A percentile compares a stretch with the other conserved stretches of the same genome.
phyloP scores from a whole-genome alignment of 1,140 invertebrate genomes.

The Helicoverpa zea region DNA sequence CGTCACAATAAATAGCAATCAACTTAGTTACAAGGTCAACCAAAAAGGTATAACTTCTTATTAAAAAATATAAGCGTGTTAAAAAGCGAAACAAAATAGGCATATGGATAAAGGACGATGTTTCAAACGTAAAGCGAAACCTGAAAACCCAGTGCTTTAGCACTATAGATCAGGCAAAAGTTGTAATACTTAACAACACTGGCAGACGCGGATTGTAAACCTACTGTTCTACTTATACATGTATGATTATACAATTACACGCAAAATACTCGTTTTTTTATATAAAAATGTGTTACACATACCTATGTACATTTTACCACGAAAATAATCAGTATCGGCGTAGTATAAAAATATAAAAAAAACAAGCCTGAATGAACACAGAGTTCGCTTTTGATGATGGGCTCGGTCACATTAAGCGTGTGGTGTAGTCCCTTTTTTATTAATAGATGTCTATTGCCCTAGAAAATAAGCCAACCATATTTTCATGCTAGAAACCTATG shows the following conservation, averaged over 20 bases:
- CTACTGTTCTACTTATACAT: background rate
- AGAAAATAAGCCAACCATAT: conserved; percentile 81
- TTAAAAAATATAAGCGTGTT: too few relatives aligned
- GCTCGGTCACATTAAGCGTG: conserved; percentile 73
- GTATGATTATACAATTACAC: background rate
- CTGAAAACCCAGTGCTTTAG: too few relatives aligned
- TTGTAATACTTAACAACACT: background rate
- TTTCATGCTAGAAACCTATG: conserved; percentile 74
- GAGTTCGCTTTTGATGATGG: conserved; percentile 52
- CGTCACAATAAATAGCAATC: conserved; percentile 45
- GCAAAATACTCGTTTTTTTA: background rate
- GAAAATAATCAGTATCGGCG: background rate
- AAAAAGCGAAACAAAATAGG: too few relatives aligned
- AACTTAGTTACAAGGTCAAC: conserved; percentile 44
- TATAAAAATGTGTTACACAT: background rate
- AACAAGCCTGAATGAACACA: conserved; percentile 64
- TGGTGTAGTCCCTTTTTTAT: conserved; percentile 76
- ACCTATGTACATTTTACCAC: conserved; percentile 14
- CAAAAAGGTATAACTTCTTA: conserved; percentile 31
- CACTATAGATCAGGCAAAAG: too few relatives aligned
- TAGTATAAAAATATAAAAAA: conserved; percentile 32
- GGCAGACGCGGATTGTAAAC: background rate
- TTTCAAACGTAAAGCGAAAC: too few relatives aligned
- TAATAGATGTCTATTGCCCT: conserved; percentile 81
- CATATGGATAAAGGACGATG: too few relatives aligned